Evolutionary conservation across 1,140 invertebrate species (phyloP), one percentile per base, ranked within the genome.

Genomic region (Papilio glaucus): DNA sequence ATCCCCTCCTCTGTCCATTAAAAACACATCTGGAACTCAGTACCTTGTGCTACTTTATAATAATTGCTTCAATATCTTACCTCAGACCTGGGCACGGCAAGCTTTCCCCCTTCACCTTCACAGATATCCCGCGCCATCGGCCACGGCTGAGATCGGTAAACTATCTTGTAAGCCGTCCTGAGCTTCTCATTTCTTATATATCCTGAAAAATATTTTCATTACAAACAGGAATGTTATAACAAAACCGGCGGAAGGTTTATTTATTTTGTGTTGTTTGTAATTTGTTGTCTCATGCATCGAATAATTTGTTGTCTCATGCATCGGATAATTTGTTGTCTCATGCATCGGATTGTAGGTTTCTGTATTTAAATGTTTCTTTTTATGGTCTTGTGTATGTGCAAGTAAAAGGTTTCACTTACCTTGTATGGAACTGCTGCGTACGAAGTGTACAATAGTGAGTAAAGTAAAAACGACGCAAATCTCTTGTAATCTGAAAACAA

Each of bases 31-130:
- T n/a, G n/a, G n/a, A n/a, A n/a, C n/a, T n/a, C n/a, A n/a, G n/a
- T n/a, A n/a, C n/a, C n/a, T n/a, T n/a, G n/a, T n/a, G n/a, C n/a
- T n/a, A n/a, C n/a, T n/a, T n/a, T n/a, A 42, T 45, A 53, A 53
- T 10, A 8, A 53, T 8, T 53, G 0, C 18, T 53, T 53, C 18
- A 10, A 18, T 8, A 4, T 65, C 67, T 77, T 39, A 91, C 89
- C 82, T 83, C 71, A 21, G 86, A 78, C 24, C 81, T 84, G 1
- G 89, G 89, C 6, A 91, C 88, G 4, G 89, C 86, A 0, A 91
- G 72, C 15, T 84, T 82, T 0, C 76, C 86, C 0, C 87, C 86
- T 0, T 79, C 69, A 0, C 74, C 61, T n/a, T 71, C 71, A 57
- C 89, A 91, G 0, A 39, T 63, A 6, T 84, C 74, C 29, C 72